Conservation (phyloP, 2,797 vertebrate genomes). For the Liasis olivaceus region DNA sequence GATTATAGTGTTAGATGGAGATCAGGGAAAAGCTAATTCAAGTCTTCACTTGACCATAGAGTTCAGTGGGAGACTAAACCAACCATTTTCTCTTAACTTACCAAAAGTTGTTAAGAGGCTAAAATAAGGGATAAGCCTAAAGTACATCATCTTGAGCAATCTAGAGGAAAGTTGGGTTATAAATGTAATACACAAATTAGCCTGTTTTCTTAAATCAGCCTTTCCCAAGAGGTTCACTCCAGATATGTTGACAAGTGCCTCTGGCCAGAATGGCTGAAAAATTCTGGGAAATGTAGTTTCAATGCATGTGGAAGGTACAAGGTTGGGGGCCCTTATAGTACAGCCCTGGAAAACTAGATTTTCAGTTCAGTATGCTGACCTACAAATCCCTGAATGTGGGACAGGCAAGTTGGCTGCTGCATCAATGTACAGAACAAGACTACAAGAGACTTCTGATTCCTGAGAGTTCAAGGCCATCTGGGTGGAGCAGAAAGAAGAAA, state of each 20-base stretch:
- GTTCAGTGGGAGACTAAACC: not conserved
- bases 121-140: not conserved
- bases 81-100: not conserved
- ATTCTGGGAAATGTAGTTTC: not conserved
- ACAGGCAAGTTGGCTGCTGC: not conserved
- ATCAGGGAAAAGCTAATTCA: not conserved
- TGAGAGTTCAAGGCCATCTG: not conserved
- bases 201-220: not conserved
- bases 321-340: not conserved
- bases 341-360: not conserved
- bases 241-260: not conserved
- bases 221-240: not conserved
- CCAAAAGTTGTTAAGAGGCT: not conserved
- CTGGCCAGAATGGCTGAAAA: too few species aligned
- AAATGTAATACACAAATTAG: not conserved
- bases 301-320: not conserved
- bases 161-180: not conserved
- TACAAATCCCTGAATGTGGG: not conserved
- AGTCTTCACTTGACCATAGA: not conserved
- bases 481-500: not conserved
- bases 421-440: not conserved
- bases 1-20: not conserved
- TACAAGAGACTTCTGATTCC: not conserved
- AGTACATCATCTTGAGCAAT: not conserved
- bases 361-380: not conserved